Percentiles rank a stretch among this genome's conserved stretches.
phyloP scores from a whole-genome alignment of 2,888 invertebrate species.

The Rhyacophila evoluta region DNA sequence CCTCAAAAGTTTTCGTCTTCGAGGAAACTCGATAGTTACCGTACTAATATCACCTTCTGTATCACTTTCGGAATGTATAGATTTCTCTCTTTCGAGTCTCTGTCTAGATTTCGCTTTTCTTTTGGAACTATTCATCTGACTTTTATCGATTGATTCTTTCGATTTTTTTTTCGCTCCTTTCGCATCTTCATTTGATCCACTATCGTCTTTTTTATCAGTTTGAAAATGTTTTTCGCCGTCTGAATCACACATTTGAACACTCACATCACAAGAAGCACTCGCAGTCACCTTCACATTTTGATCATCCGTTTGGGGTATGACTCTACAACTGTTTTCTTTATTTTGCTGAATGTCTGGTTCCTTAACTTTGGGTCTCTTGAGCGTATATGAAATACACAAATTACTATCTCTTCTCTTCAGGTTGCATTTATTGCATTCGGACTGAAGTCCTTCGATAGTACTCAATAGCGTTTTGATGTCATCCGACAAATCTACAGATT shows the following conservation, averaged over 20 bases:
- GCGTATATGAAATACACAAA: slow-evolving; percentile 49
- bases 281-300: background rate
- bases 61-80: slow-evolving; percentile 68
- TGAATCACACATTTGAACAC: slow-evolving; percentile 54
- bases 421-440: slow-evolving; percentile 47
- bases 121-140: slow-evolving; percentile 60
- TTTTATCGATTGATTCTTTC: slow-evolving; percentile 45
- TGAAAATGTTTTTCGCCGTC: background rate
- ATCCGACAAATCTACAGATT: slow-evolving; percentile 43
- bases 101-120: slow-evolving; percentile 67
- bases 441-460: slow-evolving; percentile 50
- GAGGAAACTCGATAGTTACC: slow-evolving; percentile 68
- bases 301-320: background rate
- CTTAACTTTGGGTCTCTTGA: slow-evolving; percentile 40
- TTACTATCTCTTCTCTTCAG: slow-evolving; percentile 46
- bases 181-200: slow-evolving; percentile 57
- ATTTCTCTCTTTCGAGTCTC: slow-evolving; percentile 67
- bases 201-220: background rate
- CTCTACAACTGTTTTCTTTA: background rate
- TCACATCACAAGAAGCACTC: slow-evolving; percentile 25
- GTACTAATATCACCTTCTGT: slow-evolving; percentile 67
- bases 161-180: slow-evolving; percentile 51
- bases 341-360: background rate
- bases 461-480: slow-evolving; percentile 52
- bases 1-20: slow-evolving; percentile 62